Conservation (phyloP, 2,113 vertebrate genomes). For the Mandrillus leucophaeus region DNA sequence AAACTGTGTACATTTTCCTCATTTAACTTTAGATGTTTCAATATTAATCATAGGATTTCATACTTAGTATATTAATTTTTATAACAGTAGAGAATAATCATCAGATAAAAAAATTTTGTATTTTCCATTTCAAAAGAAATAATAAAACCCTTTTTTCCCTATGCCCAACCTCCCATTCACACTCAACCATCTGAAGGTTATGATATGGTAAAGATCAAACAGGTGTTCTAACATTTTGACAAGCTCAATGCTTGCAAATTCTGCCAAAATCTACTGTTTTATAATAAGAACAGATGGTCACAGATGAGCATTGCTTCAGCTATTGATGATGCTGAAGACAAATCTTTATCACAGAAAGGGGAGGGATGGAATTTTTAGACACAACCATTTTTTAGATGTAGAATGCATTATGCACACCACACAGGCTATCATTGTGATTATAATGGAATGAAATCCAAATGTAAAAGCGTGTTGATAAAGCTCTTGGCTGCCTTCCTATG, state of each 20-base stretch:
- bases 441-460: background rate
- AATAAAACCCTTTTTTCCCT: background rate
- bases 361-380: slow-evolving; percentile 18
- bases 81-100: background rate
- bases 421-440: background rate
- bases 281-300: slow-evolving; percentile 15
- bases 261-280: slow-evolving; percentile 22
- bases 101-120: background rate
- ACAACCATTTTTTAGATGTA: background rate
- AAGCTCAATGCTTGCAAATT: background rate
- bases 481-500: background rate
- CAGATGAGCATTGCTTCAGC: slow-evolving; percentile 28
- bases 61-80: background rate
- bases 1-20: background rate
- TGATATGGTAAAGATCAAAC: slow-evolving; percentile 57
- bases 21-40: background rate
- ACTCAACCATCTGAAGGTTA: background rate
- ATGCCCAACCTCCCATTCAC: background rate
- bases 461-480: background rate
- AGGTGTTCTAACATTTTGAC: background rate
- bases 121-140: slow-evolving; percentile 5
- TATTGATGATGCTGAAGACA: slow-evolving; percentile 45
- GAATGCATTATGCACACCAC: background rate
- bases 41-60: background rate
- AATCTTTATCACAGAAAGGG: background rate